Percentiles rank a stretch among this genome's conserved stretches.
phyloP scores from a whole-genome alignment of 2,113 vertebrate species.

The Pyxicephalus adspersus region DNA sequence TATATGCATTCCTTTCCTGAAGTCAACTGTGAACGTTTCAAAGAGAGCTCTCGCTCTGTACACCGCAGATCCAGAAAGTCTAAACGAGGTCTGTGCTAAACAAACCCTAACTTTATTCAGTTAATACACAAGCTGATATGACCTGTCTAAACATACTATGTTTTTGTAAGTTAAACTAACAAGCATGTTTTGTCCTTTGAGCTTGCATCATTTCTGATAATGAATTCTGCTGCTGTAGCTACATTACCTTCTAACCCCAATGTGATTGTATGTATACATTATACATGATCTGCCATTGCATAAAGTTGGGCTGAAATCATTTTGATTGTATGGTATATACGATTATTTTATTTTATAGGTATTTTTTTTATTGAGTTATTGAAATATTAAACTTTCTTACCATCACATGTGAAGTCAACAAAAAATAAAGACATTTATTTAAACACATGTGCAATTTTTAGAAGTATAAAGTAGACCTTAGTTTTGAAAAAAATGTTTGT shows the following conservation, averaged over 20 bases:
- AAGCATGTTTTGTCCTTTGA: slow-evolving; percentile 61
- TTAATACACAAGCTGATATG: slow-evolving; percentile 59
- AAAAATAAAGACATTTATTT: too few species aligned
- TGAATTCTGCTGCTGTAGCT: slow-evolving; percentile 18
- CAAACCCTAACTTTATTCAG: slow-evolving; percentile 60
- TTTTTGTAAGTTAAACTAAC: slow-evolving; percentile 55
- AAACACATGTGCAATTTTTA: too few species aligned
- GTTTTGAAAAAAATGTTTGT: too few species aligned
- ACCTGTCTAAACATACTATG: slow-evolving; percentile 54
- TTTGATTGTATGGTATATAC: too few species aligned
- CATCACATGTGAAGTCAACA: too few species aligned
- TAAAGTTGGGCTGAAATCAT: too few species aligned
- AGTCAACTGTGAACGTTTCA: slow-evolving; percentile 83
- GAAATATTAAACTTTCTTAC: too few species aligned
- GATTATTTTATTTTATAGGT: too few species aligned
- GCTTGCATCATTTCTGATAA: slow-evolving; percentile 29
- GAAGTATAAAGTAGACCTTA: too few species aligned
- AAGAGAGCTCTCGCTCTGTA: slow-evolving; percentile 78
- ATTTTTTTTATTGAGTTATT: too few species aligned
- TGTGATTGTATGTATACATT: too few species aligned
- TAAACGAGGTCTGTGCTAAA: slow-evolving; percentile 82
- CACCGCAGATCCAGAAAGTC: slow-evolving; percentile 87
- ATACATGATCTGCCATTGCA: too few species aligned
- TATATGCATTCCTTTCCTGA: slow-evolving; percentile 73
- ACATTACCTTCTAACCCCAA: background rate